Base-by-base conservation (phyloP, 2,888 invertebrate genomes). In the Pristionchus exspectatus region DNA sequence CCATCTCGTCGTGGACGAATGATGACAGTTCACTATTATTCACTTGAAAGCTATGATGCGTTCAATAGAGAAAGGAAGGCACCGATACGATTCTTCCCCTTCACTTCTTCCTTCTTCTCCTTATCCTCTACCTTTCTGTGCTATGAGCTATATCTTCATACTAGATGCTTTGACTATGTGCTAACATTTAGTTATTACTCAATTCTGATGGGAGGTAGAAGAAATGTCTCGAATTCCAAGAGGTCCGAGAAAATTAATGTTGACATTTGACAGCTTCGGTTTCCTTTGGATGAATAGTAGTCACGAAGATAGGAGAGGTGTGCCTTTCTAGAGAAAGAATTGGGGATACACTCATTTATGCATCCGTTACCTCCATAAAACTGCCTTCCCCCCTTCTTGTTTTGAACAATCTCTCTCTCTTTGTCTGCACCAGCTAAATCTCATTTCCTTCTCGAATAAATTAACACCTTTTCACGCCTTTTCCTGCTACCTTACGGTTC, bases 181-280 rank as follows among this genome's bases (percentile, higher is more conserved):
- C 21, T 59, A 72, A 72, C 30, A 72, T 72, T 18, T 72, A n/a
- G 72, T 72, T 59, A 72, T 72, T 33, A 72, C 27, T 72, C 72
- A 30, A 72, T 72, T 30, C 33, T 72, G 72, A 72, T 72, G 72
- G 30, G 72, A 33, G 72, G 33, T 30, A 33, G 72, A 21, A 33
- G 72, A 30, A 27, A 66, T 66, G 66, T 66, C 66, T n/a, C 66
- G 24, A 72, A 72, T 72, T 72, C 72, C 72, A 33, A 72, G 72
- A 72, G 72, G 72, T 18, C 66, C 66, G n/a, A 27, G 33, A 72
- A 27, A 72, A 72, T 72, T 30, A 72, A 72, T 72, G 72, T 72
- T 72, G 72, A 33, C 72, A 72, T 33, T 72, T 18, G 72, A 33
- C 33, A 12, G 33, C 72, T 33, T 33, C 72, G 72, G 33, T 33